Conservation (phyloP, 2,888 invertebrate genomes). For the Meiosimyza platycephala region DNA sequence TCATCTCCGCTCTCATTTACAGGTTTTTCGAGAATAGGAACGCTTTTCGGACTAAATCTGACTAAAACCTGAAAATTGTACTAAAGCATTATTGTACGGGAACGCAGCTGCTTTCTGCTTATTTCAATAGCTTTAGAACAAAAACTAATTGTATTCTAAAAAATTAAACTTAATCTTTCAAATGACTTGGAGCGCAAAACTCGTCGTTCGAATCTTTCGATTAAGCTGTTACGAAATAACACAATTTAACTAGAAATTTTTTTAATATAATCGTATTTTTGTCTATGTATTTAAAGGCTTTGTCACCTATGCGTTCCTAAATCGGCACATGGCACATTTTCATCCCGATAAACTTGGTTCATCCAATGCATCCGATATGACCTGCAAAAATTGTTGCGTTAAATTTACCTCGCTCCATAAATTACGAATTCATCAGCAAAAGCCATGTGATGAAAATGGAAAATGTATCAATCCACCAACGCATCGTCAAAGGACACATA, state of each 20-base stretch:
- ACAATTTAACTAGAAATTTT: neutral
- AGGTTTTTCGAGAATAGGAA: no score
- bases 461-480: constrained; percentile 27
- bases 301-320: constrained; percentile 46
- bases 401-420: constrained; percentile 39
- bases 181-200: no score
- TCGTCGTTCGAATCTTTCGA: no score
- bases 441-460: constrained; percentile 42
- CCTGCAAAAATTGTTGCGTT: constrained; percentile 38
- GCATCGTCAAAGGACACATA: constrained; percentile 6
- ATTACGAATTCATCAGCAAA: constrained; percentile 45
- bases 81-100: no score
- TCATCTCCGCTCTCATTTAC: no score
- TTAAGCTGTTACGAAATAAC: neutral
- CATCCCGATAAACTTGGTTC: constrained; percentile 41
- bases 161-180: no score
- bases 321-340: constrained; percentile 44
- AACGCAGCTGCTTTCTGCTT: no score
- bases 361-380: constrained; percentile 14
- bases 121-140: no score
- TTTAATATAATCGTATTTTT: neutral
- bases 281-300: constrained; percentile 39
- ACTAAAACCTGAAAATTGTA: no score
- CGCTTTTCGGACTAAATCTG: no score
- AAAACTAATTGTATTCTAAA: no score